Evolutionary conservation across 2,797 vertebrate species (phyloP), one percentile per base, ranked within the genome.

Genomic region (Acrossocheilus fasciatus): DNA sequence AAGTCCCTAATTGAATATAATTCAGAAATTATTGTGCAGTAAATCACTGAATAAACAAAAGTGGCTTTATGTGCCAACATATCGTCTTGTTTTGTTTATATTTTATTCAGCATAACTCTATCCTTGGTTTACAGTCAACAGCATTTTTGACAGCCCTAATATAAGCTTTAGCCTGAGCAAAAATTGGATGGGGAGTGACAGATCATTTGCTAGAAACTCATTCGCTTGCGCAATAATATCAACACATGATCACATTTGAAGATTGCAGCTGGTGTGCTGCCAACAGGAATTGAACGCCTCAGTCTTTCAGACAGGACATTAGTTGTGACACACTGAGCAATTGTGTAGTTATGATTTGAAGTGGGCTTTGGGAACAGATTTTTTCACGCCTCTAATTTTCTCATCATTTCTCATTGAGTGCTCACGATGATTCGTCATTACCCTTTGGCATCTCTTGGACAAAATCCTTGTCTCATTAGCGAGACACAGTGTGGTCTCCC

Each of bases 401-500:
- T 87, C 75, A 57, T 87, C 9, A 82, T 52, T 52, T 83, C 69
- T 85, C 62, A 83, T 54, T 77, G 64, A 82, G 64, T 45, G 30
- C 43, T 85, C 12, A 62, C 11, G 52, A 62, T 52, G 59, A 83
- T 83, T 76, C 20, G 4, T 52, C 78, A 74, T 88, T 54, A 70
- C 81, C 62, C 81, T 57, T 54, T 69, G 54, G 0, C 83, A 79
- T 89, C 86, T 88, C 26, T 87, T 57, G 43, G 62, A 83, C 88
- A 73, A 85, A 91, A 90, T 89, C 87, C 75, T 69, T 66, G 47
- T 75, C 87, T 88, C 82, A 83, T 39, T 76, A 87, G 59, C 18
- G 81, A 89, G 82, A 80, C 87, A 82, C 80, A 78, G 39, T 77
- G 59, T 77, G 80, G 54, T 79, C 75, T 74, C 41, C 66, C 78